Conservation (phyloP, 92 coral and sea anemone genomes). For the Actinernus sp. region DNA sequence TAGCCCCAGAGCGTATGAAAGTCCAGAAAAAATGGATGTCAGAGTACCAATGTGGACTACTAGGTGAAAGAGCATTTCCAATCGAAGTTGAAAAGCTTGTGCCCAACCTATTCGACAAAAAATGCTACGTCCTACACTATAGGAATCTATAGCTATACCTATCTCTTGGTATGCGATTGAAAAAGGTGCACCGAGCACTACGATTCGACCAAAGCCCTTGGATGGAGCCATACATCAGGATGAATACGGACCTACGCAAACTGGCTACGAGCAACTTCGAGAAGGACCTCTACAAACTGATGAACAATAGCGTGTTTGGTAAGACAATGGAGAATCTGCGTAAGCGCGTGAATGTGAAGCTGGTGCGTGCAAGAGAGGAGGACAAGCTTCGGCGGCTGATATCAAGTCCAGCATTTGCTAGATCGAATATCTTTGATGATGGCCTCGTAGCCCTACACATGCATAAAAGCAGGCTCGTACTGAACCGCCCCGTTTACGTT, state of each 20-base stretch:
- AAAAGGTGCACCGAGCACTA: slow-evolving; percentile 36
- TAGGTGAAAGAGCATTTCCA: too few species aligned
- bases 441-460: too few species aligned
- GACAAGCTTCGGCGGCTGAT: too few species aligned
- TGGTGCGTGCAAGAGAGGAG: too few species aligned
- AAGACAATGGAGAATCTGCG: slow-evolving; percentile 46
- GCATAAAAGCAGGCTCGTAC: too few species aligned
- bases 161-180: slow-evolving; percentile 23
- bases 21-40: slow-evolving; percentile 17
- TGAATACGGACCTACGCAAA: slow-evolving; percentile 47
- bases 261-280: slow-evolving; percentile 34
- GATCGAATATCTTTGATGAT: too few species aligned
- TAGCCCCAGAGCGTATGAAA: slow-evolving; percentile 20
- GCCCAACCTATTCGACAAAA: slow-evolving; percentile 25
- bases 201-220: slow-evolving; percentile 31
- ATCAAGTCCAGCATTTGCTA: too few species aligned
- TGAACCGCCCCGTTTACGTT: too few species aligned
- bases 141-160: slow-evolving; percentile 11
- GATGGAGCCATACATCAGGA: slow-evolving; percentile 36
- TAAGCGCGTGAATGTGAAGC: slow-evolving; percentile 31
- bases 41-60: slow-evolving; percentile 4
- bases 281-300: slow-evolving; percentile 42
- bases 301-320: slow-evolving; percentile 55
- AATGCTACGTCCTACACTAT: slow-evolving; percentile 27
- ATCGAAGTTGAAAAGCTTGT: slow-evolving; percentile 24